phyloP scores from a whole-genome alignment of 2,113 vertebrate species.

The Gobio gobio region DNA sequence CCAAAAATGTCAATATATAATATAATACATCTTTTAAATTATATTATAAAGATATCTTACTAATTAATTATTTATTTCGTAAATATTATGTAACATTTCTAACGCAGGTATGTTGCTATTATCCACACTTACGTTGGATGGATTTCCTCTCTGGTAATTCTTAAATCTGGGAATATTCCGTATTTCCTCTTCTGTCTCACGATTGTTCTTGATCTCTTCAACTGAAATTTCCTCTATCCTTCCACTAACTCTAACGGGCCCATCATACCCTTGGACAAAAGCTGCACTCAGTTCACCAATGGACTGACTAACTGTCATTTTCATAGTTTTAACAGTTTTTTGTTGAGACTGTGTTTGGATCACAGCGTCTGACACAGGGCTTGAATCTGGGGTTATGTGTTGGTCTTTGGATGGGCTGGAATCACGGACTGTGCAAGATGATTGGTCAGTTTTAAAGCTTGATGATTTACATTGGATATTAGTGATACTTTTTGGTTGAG shows the following conservation, averaged over 20 bases:
- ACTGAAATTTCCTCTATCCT: slow-evolving; percentile 80
- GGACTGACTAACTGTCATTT: slow-evolving; percentile 70
- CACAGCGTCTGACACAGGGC: background rate
- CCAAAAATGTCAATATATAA: background rate
- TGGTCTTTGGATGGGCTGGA: background rate
- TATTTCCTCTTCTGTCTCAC: slow-evolving; percentile 84
- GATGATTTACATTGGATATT: background rate
- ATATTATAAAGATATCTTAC: background rate
- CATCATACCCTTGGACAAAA: slow-evolving; percentile 40
- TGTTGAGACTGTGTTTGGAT: slow-evolving; percentile 49
- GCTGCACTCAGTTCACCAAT: slow-evolving; percentile 72
- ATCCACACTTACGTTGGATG: slow-evolving; percentile 79
- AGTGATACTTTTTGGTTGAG: background rate
- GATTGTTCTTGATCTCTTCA: slow-evolving; percentile 85
- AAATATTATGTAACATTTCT: background rate
- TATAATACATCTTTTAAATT: background rate
- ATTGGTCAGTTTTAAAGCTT: slow-evolving; percentile 38
- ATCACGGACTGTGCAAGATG: background rate
- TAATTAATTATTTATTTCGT: background rate
- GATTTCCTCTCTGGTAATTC: slow-evolving; percentile 85
- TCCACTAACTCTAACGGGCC: slow-evolving; percentile 77
- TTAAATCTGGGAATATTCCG: slow-evolving; percentile 83
- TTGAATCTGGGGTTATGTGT: background rate
- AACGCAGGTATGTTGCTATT: background rate
- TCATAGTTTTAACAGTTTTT: slow-evolving; percentile 56